Evolutionary conservation across 2,113 vertebrate species (phyloP).

Genomic region (Numenius arquata): DNA sequence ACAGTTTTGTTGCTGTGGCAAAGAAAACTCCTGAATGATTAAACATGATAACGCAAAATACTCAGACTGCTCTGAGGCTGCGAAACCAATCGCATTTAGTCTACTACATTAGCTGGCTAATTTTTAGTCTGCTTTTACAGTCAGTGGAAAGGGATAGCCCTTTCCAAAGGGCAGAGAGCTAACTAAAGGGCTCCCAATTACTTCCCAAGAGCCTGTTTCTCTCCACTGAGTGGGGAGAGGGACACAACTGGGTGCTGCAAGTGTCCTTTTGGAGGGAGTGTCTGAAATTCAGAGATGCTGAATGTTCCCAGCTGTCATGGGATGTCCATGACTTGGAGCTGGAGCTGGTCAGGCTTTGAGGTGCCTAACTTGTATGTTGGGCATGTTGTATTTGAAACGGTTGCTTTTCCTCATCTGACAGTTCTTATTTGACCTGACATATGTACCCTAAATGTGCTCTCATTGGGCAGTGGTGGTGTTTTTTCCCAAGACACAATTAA

Average conservation of each 20-base stretch:
- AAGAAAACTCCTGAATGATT: not conserved
- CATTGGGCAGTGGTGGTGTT: not conserved
- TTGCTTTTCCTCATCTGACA: not conserved
- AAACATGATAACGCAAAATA: not conserved
- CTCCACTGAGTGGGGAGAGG: not conserved
- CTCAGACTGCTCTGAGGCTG: not conserved
- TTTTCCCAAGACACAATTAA: not conserved
- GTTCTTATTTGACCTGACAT: not conserved
- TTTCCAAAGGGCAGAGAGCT: not conserved
- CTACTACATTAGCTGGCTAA: not conserved
- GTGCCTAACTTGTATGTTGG: not conserved
- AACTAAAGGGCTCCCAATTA: too few relatives aligned
- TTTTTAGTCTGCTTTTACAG: not conserved
- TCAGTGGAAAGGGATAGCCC: not conserved
- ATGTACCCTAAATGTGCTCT: not conserved
- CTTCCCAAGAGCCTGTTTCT: accelerated
- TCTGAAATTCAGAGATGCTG: not conserved
- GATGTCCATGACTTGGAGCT: not conserved
- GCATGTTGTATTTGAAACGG: not conserved
- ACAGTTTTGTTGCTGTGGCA: not conserved
- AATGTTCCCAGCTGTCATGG: not conserved
- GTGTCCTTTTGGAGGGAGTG: not conserved
- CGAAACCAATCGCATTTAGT: not conserved
- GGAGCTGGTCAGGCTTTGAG: not conserved
- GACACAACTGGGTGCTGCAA: not conserved